phyloP scores from a whole-genome alignment of 1,140 invertebrate species.

The Drosophila prosaltans region DNA sequence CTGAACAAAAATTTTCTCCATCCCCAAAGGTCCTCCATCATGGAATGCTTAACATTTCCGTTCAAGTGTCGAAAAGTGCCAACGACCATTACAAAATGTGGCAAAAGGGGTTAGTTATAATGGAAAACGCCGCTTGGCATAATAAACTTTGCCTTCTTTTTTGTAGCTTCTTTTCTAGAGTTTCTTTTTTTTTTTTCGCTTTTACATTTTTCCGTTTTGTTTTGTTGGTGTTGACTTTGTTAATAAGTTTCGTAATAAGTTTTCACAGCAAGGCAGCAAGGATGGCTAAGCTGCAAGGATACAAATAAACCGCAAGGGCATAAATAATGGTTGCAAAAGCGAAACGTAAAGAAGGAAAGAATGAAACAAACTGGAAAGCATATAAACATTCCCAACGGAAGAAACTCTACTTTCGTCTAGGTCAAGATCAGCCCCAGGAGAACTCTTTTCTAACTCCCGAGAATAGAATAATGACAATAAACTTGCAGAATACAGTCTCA shows the following conservation, averaged over 20 bases:
- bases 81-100: slow-evolving; percentile 36
- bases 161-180: slow-evolving; percentile 1
- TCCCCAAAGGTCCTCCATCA: slow-evolving; percentile 6
- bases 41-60: slow-evolving; percentile 65
- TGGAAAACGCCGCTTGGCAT: slow-evolving; percentile 72
- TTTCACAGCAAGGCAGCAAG: slow-evolving; percentile 37
- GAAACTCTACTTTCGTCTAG: neutral
- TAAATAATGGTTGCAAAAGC: slow-evolving; percentile 49
- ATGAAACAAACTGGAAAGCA: slow-evolving; percentile 47
- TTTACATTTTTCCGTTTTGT: slow-evolving; percentile 15
- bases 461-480: slow-evolving; percentile 1
- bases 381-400: slow-evolving; percentile 39
- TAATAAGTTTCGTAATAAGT: slow-evolving; percentile 80
- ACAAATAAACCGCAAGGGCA: slow-evolving; percentile 56
- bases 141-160: slow-evolving; percentile 62
- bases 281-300: slow-evolving; percentile 45
- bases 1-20: slow-evolving; percentile 45
- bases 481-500: too few species aligned
- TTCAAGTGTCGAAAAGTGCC: slow-evolving; percentile 48
- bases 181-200: neutral
- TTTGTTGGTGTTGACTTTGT: slow-evolving; percentile 72
- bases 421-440: neutral
- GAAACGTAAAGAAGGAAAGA: slow-evolving; percentile 29
- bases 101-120: slow-evolving; percentile 45
- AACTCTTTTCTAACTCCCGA: neutral